These are phyloP conservation scores for Tetanocera ferruginea DNA, from an alignment of 2,888 invertebrate species.

Conservation along the genomic window DNA sequence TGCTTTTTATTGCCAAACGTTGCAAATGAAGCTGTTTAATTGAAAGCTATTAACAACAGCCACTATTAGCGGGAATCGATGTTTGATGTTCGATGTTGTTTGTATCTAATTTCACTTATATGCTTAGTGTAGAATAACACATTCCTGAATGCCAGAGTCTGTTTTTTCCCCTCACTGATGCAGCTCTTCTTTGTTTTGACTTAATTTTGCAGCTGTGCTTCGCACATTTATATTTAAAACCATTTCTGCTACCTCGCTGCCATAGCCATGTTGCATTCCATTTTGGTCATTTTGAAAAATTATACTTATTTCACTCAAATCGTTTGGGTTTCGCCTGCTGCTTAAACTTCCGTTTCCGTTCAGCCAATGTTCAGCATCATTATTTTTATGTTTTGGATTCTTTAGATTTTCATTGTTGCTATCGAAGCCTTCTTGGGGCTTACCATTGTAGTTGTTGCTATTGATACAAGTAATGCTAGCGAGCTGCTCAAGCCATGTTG, in stretches of 20 bases:
- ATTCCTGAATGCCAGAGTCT: not conserved
- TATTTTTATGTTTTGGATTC: not conserved
- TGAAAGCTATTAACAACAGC: not conserved
- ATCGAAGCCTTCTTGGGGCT: not conserved
- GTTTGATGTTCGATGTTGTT: not conserved
- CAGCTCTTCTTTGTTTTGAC: conserved; percentile 1
- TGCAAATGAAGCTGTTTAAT: not conserved
- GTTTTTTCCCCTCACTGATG: not conserved
- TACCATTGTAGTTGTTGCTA: conserved; percentile 21
- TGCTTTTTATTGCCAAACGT: not conserved
- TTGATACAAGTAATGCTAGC: conserved; percentile 16
- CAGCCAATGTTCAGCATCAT: conserved; percentile 32
- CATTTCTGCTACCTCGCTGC: conserved; percentile 46
- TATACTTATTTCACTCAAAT: not conserved
- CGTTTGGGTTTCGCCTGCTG: conserved; percentile 37
- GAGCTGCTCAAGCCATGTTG: conserved; percentile 47
- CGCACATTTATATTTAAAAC: conserved; percentile 51
- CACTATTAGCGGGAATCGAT: not conserved
- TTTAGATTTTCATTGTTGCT: not conserved
- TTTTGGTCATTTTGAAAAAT: conserved; percentile 8
- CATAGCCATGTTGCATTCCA: conserved; percentile 9
- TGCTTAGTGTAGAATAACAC: too few species aligned
- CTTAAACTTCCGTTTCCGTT: conserved; percentile 48
- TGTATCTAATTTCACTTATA: not conserved
- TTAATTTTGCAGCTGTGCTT: conserved; percentile 28